phyloP scores from a whole-genome alignment of 1,140 invertebrate species.

The Macrotrachela quadricornifera region DNA sequence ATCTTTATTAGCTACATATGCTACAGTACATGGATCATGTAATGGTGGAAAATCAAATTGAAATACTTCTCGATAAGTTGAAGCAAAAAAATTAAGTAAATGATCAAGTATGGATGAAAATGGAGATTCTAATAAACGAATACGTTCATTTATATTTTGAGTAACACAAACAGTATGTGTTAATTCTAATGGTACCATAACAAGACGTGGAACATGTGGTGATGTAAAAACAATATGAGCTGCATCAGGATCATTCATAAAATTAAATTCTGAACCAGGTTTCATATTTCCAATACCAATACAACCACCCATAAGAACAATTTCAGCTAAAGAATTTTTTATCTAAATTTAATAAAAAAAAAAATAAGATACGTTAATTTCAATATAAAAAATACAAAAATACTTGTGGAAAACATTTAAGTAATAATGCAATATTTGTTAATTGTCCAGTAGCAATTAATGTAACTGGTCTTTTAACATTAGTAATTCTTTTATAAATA shows the following conservation, averaged over 20 bases:
- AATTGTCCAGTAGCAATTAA: constrained; percentile 6
- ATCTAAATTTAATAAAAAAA: no score
- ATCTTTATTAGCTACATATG: background rate
- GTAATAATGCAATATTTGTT: constrained; percentile 3
- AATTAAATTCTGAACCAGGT: constrained; percentile 6
- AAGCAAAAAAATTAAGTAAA: constrained; percentile 1
- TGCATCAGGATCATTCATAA: constrained; percentile 4
- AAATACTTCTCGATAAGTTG: constrained; percentile 3
- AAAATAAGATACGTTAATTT: no score
- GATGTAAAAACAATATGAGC: constrained; percentile 5
- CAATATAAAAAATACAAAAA: no score
- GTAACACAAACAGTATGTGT: constrained; percentile 4
- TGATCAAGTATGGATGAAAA: background rate
- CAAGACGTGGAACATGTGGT: background rate
- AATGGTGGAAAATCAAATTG: constrained; percentile 3
- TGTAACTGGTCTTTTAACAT: background rate
- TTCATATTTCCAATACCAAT: constrained; percentile 3
- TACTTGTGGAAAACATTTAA: constrained; percentile 4
- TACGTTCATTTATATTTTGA: background rate
- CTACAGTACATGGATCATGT: constrained; percentile 6
- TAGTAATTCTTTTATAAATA: background rate
- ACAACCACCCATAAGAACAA: constrained; percentile 3
- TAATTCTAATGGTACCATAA: constrained; percentile 8
- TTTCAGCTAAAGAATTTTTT: constrained; percentile 1
- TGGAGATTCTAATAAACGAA: background rate